These are phyloP conservation scores for Illadopsis cleaveri DNA, from an alignment of 2,113 vertebrate genomes.

Conservation along the genomic window DNA sequence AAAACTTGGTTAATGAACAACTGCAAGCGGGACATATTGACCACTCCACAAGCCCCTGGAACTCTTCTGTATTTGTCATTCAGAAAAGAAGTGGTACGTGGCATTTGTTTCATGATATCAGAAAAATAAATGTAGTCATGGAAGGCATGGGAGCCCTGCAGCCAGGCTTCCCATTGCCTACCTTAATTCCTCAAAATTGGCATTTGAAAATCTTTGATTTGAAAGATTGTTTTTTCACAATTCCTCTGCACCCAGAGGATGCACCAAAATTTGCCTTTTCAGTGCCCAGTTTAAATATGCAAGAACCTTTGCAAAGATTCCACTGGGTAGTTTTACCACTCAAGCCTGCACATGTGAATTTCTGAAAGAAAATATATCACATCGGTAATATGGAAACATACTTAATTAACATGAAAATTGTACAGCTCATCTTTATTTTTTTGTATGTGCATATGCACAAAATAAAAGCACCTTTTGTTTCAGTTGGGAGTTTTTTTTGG, in stretches of 20 bases:
- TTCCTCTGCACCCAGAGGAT: neutral
- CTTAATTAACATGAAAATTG: neutral
- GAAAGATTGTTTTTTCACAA: neutral
- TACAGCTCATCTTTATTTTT: neutral
- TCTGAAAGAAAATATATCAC: neutral
- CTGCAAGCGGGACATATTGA: accelerated
- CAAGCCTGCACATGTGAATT: neutral
- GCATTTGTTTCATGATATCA: neutral
- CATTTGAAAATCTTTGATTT: neutral
- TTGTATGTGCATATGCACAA: neutral
- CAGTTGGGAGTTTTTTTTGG: no score
- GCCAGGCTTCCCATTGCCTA: neutral
- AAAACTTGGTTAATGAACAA: neutral
- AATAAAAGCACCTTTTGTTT: neutral
- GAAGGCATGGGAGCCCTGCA: neutral
- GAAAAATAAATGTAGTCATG: neutral
- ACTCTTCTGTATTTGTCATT: neutral
- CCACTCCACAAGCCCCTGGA: neutral
- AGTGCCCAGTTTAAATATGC: neutral
- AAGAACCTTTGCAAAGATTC: neutral
- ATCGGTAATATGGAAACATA: neutral
- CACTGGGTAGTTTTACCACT: neutral
- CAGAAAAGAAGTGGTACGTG: neutral
- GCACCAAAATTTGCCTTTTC: neutral
- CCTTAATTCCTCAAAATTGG: neutral